Evolutionary conservation across 2,797 vertebrate species (phyloP), one percentile per base, ranked within the genome.

Genomic region (Craterocephalus amniculus): DNA sequence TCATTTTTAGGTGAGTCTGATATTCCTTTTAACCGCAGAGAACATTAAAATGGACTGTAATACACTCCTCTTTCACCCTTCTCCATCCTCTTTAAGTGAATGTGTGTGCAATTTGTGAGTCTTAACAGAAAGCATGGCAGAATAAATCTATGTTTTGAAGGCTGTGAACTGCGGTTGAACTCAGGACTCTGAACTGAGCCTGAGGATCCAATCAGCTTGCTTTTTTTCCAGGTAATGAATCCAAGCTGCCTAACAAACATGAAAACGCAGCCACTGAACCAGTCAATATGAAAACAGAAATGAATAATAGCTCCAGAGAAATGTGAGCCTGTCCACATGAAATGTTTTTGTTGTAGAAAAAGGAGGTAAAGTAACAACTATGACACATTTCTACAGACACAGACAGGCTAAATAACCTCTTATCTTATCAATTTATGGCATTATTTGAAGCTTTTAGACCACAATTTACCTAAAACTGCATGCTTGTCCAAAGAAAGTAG

Each of bases 401-500:
- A 36, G 27, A 65, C 13, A 24, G 14, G 49, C 2, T 8, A 4
- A n/a, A 64, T 58, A 12, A 48, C 43, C 49, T 27, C 43, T 26
- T 24, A 22, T 18, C 9, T 52, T 26, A 13, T 2, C 49, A 26
- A 4, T 27, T 52, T 13, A 24, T 52, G 11, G 24, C 18, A n/a
- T 35, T 31, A 26, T 54, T 75, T 68, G 22, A 26, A 35, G 20
- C 29, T 22, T 72, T 69, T 36, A 16, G n/a, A 52, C 10, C 20
- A 18, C 13, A 12, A 13, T 12, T 45, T 57, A 49, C 18, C 29
- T 59, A 6, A 29, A 51, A 27, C 57, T 29, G 48, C 7, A 81
- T 22, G 70, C 65, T 82, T 79, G 75, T 83, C 86, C 86, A 75
- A 83, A 45, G 82, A 83, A 58, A 66, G 40, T 52, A 66, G 67